phyloP scores from a whole-genome alignment of 2,113 vertebrate species.

The Xiphophorus couchianus region DNA sequence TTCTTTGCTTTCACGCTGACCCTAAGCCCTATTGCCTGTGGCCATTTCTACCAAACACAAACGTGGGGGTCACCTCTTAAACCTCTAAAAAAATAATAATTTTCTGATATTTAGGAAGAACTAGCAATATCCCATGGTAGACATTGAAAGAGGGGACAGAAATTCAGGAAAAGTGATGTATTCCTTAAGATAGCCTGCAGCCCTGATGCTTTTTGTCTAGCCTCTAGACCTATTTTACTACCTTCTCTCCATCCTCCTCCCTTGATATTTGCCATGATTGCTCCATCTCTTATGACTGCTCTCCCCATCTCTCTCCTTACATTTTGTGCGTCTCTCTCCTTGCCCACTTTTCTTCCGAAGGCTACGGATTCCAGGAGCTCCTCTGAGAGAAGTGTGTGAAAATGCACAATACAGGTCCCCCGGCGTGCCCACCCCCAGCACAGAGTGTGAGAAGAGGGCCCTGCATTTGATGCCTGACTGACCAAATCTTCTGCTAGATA shows the following conservation, averaged over 20 bases:
- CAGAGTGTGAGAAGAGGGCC: slow-evolving; percentile 84
- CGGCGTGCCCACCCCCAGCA: slow-evolving; percentile 68
- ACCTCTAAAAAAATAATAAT: slow-evolving; percentile 51
- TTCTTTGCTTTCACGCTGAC: slow-evolving; percentile 62
- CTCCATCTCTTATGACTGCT: slow-evolving; percentile 28
- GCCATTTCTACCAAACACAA: slow-evolving; percentile 68
- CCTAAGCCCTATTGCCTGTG: slow-evolving; percentile 63
- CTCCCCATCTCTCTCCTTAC: slow-evolving; percentile 37
- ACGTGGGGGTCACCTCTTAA: slow-evolving; percentile 57
- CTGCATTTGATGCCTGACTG: slow-evolving; percentile 89
- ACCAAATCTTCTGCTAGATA: slow-evolving; percentile 86
- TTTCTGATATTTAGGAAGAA: slow-evolving; percentile 31
- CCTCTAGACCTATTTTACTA: slow-evolving; percentile 53
- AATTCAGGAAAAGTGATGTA: slow-evolving; percentile 2
- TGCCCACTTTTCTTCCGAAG: slow-evolving; percentile 69
- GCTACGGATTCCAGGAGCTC: slow-evolving; percentile 72
- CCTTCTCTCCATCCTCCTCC: slow-evolving; percentile 35
- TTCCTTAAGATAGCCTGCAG: slow-evolving; percentile 30
- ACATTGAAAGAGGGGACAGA: background rate
- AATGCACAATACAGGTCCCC: slow-evolving; percentile 81
- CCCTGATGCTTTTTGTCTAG: slow-evolving; percentile 61
- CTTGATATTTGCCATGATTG: slow-evolving; percentile 39
- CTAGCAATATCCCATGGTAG: background rate
- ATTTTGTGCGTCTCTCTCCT: slow-evolving; percentile 15
- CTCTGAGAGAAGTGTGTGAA: slow-evolving; percentile 81